Evolutionary conservation across 2,888 invertebrate genomes (phyloP).

Genomic region (Heterodera filipjevi): DNA sequence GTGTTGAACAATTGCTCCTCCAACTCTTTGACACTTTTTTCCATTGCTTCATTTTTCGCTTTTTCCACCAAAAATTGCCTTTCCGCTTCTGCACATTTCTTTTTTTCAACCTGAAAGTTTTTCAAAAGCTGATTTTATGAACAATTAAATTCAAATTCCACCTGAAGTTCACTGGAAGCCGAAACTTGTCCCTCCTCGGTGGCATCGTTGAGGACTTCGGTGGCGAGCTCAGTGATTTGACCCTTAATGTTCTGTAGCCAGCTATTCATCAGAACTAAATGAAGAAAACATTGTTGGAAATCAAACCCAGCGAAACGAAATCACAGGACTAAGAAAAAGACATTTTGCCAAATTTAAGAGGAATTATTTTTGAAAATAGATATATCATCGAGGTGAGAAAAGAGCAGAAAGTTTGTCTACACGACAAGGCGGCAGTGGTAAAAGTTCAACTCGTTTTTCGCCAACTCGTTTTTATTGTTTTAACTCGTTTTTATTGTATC

Average conservation of each 20-base stretch:
- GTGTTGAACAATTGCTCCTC: constrained; percentile 50
- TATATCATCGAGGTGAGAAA: too few species aligned
- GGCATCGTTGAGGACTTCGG: constrained; percentile 57
- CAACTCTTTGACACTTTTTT: constrained; percentile 32
- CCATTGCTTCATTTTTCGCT: constrained; percentile 35
- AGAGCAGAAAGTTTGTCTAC: too few species aligned
- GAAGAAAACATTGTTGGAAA: too few species aligned
- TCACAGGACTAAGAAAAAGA: not conserved
- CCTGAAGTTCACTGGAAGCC: constrained; percentile 51
- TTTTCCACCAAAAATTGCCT: constrained; percentile 44
- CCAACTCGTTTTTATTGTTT: too few species aligned
- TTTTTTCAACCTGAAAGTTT: constrained; percentile 48
- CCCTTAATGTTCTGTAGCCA: constrained; percentile 49
- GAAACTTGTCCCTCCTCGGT: constrained; percentile 57
- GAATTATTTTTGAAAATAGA: not conserved
- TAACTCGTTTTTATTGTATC: too few species aligned
- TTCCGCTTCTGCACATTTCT: constrained; percentile 53
- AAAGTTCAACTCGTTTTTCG: too few species aligned
- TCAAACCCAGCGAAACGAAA: too few species aligned
- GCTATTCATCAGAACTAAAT: constrained; percentile 36
- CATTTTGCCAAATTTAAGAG: not conserved
- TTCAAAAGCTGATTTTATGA: not conserved
- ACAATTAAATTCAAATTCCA: constrained; percentile 17
- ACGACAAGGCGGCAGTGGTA: too few species aligned
- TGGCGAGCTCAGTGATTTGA: constrained; percentile 55